Conservation (phyloP, 2,113 vertebrate species). For the Lepus americanus region DNA sequence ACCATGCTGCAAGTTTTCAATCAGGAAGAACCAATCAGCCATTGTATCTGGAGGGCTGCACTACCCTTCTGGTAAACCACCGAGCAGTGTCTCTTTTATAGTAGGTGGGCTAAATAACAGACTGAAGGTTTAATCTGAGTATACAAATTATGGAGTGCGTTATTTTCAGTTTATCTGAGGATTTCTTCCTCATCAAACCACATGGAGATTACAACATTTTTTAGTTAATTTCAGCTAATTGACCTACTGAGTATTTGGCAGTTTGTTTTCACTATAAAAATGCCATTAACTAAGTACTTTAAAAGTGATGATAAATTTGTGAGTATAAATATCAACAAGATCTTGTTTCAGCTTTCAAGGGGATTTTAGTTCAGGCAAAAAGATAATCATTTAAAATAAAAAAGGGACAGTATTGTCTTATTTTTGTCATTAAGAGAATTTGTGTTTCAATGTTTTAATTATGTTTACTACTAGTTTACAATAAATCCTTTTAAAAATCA, state of each 20-base stretch:
- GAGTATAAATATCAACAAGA: background rate
- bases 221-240: conserved; percentile 42
- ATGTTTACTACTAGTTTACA: background rate
- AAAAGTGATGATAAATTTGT: background rate
- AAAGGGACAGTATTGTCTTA: background rate
- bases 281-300: background rate
- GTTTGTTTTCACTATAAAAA: conserved; percentile 21
- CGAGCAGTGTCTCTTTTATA: background rate
- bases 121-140: background rate
- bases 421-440: conserved; percentile 27
- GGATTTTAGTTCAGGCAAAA: conserved; percentile 21
- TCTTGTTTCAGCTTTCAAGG: background rate
- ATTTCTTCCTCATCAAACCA: conserved; percentile 5
- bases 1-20: background rate
- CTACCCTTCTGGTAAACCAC: background rate
- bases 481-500: conserved; percentile 41
- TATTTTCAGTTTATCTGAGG: background rate
- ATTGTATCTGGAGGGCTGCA: background rate
- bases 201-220: background rate
- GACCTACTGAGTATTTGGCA: background rate
- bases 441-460: background rate
- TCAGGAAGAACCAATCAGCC: background rate
- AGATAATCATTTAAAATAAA: conserved; percentile 11
- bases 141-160: background rate
- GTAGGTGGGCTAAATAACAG: background rate